Base-by-base conservation (phyloP, 2,797 vertebrate genomes). In the Cossypha caffra region DNA sequence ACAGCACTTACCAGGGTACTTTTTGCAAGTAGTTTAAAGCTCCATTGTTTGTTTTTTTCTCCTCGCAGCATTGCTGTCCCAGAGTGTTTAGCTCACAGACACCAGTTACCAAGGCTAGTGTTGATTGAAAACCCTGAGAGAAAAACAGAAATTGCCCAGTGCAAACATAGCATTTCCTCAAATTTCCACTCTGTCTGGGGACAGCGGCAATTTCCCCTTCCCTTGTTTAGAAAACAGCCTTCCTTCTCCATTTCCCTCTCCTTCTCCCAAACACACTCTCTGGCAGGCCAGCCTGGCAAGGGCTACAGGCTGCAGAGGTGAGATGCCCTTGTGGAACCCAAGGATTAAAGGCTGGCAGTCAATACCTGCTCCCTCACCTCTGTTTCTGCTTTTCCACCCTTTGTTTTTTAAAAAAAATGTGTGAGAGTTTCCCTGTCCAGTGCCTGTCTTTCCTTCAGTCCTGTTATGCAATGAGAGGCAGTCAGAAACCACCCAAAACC, bases 151-250 rank as follows among this genome's bases (percentile, higher is more conserved):
- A 71, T 42, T 78, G 31, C 33, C 28, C 23, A 13, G 33, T 48
- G 37, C 37, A 50, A 94, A 86, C 26, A 23, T 7, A 68, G 6
- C 18, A 2, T 91, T 91, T 95, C 82, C 69, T 90, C 51, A 72
- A 88, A 58, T 86, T 94, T 90, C 58, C 62, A 73, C 13, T 58
- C 37, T 59, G 35, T 25, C 68, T 58, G 9, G 45, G 38, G 51
- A 57, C 38, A 62, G 66, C 91, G 55, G 58, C 47, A 59, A 75
- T 84, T 91, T 94, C 58, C 50, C 47, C 16, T 88, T 83, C 38
- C 73, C 62, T 54, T 81, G 38, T 88, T 81, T 83, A 80, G 58
- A 74, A 81, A 86, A 57, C 28, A 95, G 26, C 15, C 13, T 77
- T 87, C 58, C 72, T 94, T 77, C 52, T 33, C 47, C 14, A 43